Conservation (phyloP, 2,797 vertebrate genomes). For the Aldrovandia affinis region DNA sequence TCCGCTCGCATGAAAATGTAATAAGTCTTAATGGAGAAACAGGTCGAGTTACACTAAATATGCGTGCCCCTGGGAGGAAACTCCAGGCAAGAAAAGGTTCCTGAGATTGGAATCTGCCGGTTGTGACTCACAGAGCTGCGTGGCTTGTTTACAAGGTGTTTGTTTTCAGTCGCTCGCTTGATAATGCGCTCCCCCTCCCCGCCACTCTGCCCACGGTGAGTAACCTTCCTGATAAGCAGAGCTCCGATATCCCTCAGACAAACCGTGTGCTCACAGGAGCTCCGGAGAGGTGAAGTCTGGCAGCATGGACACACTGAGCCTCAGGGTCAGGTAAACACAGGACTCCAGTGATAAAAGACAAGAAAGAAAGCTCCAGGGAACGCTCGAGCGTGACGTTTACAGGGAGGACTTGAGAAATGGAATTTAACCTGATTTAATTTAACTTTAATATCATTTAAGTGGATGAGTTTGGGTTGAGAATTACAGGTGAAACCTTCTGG, state of each 20-base stretch:
- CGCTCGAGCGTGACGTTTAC: not conserved
- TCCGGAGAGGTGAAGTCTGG: not conserved
- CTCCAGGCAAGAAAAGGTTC: not conserved
- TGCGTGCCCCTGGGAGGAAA: not conserved
- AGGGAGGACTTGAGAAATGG: not conserved
- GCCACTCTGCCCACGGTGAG: no score
- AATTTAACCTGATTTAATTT: not conserved
- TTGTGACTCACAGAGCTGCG: not conserved
- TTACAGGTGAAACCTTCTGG: no score
- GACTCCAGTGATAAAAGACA: not conserved
- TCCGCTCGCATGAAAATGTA: not conserved
- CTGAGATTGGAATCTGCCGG: not conserved
- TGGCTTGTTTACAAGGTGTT: slow-evolving; percentile 5
- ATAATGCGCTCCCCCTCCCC: not conserved
- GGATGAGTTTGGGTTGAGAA: no score
- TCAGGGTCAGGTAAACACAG: not conserved
- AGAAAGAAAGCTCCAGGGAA: not conserved
- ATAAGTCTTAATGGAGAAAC: not conserved
- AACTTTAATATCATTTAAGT: no score
- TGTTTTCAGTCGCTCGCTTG: slow-evolving; percentile 2
- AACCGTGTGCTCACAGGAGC: not conserved
- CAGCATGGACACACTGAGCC: not conserved
- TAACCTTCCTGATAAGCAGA: slow-evolving; percentile 16
- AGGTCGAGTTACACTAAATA: not conserved
- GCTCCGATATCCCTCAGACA: slow-evolving; percentile 10